Evolutionary conservation across 2,888 invertebrate species (phyloP), one percentile per base, ranked within the genome.

Genomic region (Lacanobia oleracea): DNA sequence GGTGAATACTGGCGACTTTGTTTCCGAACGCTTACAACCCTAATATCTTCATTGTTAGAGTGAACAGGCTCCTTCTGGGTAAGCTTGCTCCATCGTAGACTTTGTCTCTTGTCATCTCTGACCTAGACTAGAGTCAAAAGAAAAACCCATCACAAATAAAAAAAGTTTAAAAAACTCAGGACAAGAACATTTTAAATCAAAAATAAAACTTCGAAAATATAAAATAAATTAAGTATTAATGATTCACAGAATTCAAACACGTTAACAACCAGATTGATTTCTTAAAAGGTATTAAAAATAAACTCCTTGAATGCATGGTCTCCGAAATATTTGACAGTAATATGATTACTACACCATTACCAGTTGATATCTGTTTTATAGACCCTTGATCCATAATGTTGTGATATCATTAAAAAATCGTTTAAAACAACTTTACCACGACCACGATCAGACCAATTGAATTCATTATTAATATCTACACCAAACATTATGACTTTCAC

Each of bases 311-410:
- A 63, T 79, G 74, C 23, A 77, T 79, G 75, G 3, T 54, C 37
- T 45, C 54, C 64, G 23, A 33, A 75, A 43, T 53, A 37, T 56
- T 75, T 77, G 37, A 75, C 59, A 54, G 16, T 80, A 61, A 4
- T 40, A 83, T 64, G 75, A 77, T 33, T 33, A 33, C 33, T 6
- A 33, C 6, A 33, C 33, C 6, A 33, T 33, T 33, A 33, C 5
- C 33, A 37, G 80, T 77, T 72, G 75, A 71, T 77, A 83, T 16
- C 59, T 67, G 6, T 14, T n/a, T n/a, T 64, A 33, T 83, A 77
- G 10, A 78, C 72, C 53, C 68, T 73, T 74, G 23, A 80, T 74
- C 80, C 78, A 85, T 64, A 65, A 10, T 16, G 4, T 27, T 56
- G 18, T 33, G 5, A 0, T 33, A 33, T 3, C 27, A 9, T 33